These are phyloP conservation scores for Thaleichthys pacificus DNA, from an alignment of 2,797 vertebrate genomes.

Conservation along the genomic window DNA sequence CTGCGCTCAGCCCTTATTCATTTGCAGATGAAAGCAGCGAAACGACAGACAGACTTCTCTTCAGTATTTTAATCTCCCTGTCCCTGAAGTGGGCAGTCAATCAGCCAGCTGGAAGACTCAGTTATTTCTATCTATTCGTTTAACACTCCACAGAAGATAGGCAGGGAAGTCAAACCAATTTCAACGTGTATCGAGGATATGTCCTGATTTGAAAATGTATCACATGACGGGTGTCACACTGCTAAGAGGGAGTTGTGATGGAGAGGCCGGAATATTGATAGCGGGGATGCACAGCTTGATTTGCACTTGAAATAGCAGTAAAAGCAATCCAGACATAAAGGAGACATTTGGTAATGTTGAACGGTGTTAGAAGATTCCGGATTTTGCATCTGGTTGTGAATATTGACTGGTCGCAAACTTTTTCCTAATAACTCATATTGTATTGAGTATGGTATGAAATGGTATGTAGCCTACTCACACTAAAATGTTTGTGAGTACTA, in stretches of 20 bases:
- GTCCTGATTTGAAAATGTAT: constrained; percentile 9
- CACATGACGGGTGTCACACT: constrained; percentile 4
- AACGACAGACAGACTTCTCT: not conserved
- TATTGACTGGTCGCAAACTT: constrained; percentile 6
- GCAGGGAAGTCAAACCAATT: not conserved
- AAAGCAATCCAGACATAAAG: constrained; percentile 11
- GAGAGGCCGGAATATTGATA: not conserved
- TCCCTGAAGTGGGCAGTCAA: constrained; percentile 5
- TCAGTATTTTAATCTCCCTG: not conserved
- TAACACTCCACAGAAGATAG: not conserved
- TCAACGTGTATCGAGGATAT: not conserved
- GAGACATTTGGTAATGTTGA: not conserved
- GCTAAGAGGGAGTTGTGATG: constrained; percentile 7
- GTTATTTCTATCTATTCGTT: constrained; percentile 6
- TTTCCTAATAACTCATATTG: not conserved
- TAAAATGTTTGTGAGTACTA: too few relatives aligned
- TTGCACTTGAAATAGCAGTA: constrained; percentile 25
- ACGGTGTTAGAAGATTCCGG: too few relatives aligned
- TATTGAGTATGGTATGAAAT: too few relatives aligned
- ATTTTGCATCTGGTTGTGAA: too few relatives aligned
- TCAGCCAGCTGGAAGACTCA: not conserved
- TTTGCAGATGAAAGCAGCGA: not conserved
- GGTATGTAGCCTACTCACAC: too few relatives aligned
- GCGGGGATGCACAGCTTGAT: constrained; percentile 13
- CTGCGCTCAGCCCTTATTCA: not conserved